These are phyloP conservation scores for Anodontia alba DNA, from an alignment of 2,888 invertebrate species.

Conservation along the genomic window DNA sequence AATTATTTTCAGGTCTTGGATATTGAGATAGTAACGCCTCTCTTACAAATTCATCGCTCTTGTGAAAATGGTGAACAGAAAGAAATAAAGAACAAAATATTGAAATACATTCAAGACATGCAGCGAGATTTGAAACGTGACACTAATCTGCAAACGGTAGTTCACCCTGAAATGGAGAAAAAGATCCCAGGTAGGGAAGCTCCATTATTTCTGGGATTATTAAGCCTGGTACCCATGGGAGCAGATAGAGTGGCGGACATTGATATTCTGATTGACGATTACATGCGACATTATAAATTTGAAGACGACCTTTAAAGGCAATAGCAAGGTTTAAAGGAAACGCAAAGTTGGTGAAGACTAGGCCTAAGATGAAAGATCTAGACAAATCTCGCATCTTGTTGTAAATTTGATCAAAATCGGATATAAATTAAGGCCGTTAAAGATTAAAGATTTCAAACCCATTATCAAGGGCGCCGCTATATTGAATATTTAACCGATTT, in stretches of 20 bases:
- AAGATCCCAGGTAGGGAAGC: constrained; percentile 72
- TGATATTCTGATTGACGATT: constrained; percentile 76
- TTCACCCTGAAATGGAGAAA: constrained; percentile 68
- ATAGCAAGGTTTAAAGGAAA: too few relatives aligned
- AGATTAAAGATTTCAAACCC: too few relatives aligned
- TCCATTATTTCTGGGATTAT: constrained; percentile 73
- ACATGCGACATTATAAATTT: constrained; percentile 67
- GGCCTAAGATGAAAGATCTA: too few relatives aligned
- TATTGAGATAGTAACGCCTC: constrained; percentile 65
- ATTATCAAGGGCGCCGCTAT: too few relatives aligned
- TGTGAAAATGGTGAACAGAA: constrained; percentile 76
- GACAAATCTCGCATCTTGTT: too few relatives aligned
- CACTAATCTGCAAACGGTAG: constrained; percentile 59
- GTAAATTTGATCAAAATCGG: too few relatives aligned
- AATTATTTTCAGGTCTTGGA: constrained; percentile 61
- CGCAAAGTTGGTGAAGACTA: too few relatives aligned
- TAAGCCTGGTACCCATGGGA: constrained; percentile 74
- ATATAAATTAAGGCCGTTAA: too few relatives aligned
- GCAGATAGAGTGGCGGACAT: constrained; percentile 72
- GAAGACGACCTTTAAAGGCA: constrained; percentile 22
- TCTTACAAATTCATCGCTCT: constrained; percentile 70
- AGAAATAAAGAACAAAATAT: constrained; percentile 68
- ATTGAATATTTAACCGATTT: too few relatives aligned
- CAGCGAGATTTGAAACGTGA: constrained; percentile 61
- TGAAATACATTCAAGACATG: constrained; percentile 61